These are phyloP conservation scores for Rhopalosiphum padi DNA, from an alignment of 1,140 invertebrate species.

Conservation along the genomic window DNA sequence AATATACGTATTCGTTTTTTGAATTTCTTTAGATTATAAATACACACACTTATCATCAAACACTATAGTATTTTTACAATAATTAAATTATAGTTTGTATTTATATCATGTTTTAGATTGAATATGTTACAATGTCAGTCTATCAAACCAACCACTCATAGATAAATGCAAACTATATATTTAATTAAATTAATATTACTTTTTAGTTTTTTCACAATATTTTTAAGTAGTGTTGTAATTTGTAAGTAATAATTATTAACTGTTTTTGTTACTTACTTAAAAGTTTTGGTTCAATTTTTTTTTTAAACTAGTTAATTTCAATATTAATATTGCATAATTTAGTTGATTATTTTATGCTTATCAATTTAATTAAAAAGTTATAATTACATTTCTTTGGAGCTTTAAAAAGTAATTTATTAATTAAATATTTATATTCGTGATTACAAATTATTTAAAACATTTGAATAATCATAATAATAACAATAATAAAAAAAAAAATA, in stretches of 20 bases:
- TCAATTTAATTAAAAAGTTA: constrained; percentile 24
- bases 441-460: not conserved
- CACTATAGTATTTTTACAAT: not conserved
- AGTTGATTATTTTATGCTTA: not conserved
- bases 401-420: not conserved
- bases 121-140: not conserved
- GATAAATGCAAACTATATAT: not conserved
- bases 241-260: not conserved
- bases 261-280: not conserved
- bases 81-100: not conserved
- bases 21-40: not conserved
- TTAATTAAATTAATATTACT: not conserved
- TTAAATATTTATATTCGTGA: constrained; percentile 1
- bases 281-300: not conserved
- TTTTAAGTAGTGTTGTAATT: not conserved
- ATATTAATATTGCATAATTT: constrained; percentile 1
- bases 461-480: not conserved
- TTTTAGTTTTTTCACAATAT: not conserved
- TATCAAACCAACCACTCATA: not conserved
- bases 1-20: not conserved
- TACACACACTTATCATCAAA: not conserved
- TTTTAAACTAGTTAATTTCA: not conserved
- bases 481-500: not conserved
- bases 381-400: not conserved
- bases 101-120: not conserved